Evolutionary conservation across 2,113 vertebrate species (phyloP).

Genomic region (Aramus guarauna): DNA sequence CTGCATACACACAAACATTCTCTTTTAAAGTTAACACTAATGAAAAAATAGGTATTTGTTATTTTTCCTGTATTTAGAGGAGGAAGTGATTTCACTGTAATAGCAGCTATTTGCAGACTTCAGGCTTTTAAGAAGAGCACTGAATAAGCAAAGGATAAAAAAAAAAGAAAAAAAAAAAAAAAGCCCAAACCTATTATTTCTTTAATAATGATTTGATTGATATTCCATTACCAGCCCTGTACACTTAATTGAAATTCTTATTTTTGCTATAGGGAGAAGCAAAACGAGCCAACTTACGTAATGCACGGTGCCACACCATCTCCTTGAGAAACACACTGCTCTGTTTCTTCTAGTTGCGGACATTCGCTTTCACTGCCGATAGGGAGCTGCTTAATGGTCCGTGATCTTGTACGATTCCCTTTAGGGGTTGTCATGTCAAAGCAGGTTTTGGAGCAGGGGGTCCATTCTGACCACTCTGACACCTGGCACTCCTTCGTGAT

Average conservation of each 20-base stretch:
- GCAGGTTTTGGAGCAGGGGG: slow-evolving; percentile 87
- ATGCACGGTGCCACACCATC: slow-evolving; percentile 81
- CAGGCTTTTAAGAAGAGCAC: neutral
- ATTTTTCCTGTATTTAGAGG: neutral
- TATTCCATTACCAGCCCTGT: neutral
- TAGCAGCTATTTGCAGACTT: neutral
- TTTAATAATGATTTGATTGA: neutral
- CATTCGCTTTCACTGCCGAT: slow-evolving; percentile 82
- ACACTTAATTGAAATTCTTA: fast-evolving
- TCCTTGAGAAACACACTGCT: slow-evolving; percentile 80
- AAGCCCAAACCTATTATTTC: neutral
- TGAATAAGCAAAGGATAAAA: neutral
- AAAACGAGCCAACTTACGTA: slow-evolving; percentile 76
- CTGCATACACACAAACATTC: neutral
- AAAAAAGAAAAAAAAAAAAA: neutral
- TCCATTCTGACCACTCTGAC: slow-evolving; percentile 89
- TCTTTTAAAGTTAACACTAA: neutral
- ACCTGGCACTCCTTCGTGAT: slow-evolving; percentile 87
- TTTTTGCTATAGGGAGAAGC: neutral
- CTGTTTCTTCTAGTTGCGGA: slow-evolving; percentile 80
- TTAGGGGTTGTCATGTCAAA: slow-evolving; percentile 70
- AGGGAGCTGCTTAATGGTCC: slow-evolving; percentile 83
- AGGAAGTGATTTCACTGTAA: neutral
- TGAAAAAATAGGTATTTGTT: neutral
- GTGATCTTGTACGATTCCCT: slow-evolving; percentile 77